These are phyloP conservation scores for Hermatobates lingyangjiaoensis DNA, from an alignment of 1,140 invertebrate species.

Conservation along the genomic window DNA sequence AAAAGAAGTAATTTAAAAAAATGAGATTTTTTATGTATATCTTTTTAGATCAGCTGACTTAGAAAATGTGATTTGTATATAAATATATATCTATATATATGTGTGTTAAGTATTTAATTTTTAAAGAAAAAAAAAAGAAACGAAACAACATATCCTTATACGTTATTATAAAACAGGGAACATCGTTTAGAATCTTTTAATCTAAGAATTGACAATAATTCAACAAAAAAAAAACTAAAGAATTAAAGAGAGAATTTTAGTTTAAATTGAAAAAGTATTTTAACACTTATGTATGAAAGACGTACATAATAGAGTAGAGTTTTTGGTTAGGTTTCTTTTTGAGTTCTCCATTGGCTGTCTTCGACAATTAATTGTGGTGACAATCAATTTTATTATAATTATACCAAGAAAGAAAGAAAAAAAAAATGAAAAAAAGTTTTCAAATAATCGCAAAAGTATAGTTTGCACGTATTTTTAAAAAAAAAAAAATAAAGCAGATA, in stretches of 20 bases:
- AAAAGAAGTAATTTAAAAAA: too few species aligned
- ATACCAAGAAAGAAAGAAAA: background rate
- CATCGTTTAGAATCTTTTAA: background rate
- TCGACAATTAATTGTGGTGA: slow-evolving; percentile 9
- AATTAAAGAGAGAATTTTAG: background rate
- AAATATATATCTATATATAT: too few species aligned
- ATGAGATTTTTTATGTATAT: background rate
- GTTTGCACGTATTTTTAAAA: background rate
- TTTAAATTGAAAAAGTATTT: background rate
- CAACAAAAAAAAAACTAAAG: background rate
- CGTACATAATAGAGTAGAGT: background rate
- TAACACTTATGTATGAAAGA: background rate
- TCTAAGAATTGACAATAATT: background rate
- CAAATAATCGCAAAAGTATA: background rate
- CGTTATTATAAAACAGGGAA: background rate
- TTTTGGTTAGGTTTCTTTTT: background rate
- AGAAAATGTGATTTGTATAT: too few species aligned
- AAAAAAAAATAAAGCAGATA: too few species aligned
- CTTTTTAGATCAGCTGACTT: too few species aligned
- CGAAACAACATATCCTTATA: background rate
- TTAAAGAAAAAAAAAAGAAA: too few species aligned
- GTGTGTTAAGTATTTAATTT: too few species aligned
- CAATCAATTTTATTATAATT: slow-evolving; percentile 7
- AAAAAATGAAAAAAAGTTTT: background rate
- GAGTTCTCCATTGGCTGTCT: slow-evolving; percentile 8